These are phyloP conservation scores for Carcina quercana DNA, from an alignment of 2,888 invertebrate genomes.

Conservation along the genomic window DNA sequence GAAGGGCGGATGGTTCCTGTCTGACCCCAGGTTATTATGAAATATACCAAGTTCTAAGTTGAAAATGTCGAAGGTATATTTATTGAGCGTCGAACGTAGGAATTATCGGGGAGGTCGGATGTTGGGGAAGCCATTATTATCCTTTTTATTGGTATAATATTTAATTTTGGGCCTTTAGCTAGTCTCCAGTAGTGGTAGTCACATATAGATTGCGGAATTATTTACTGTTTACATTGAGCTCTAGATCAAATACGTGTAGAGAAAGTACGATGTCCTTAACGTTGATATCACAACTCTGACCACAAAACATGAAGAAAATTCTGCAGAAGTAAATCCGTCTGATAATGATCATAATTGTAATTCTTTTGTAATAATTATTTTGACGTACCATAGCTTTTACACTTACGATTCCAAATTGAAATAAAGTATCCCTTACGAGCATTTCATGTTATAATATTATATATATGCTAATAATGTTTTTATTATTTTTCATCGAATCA, in stretches of 20 bases:
- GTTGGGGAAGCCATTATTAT: constrained; percentile 65
- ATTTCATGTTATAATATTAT: too few species aligned
- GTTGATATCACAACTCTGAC: neutral
- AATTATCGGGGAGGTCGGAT: constrained; percentile 66
- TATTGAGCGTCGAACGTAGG: constrained; percentile 54
- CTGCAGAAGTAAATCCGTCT: too few species aligned
- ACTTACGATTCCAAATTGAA: too few species aligned
- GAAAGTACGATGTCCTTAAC: too few species aligned
- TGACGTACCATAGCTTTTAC: too few species aligned
- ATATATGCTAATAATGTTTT: too few species aligned
- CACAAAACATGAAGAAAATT: too few species aligned
- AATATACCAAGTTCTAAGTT: constrained; percentile 63
- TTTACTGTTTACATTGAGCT: constrained; percentile 26
- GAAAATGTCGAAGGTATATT: constrained; percentile 71
- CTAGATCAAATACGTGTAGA: constrained; percentile 1
- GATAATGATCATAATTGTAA: too few species aligned
- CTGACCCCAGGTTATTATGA: constrained; percentile 65
- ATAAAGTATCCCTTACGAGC: too few species aligned
- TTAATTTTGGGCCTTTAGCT: constrained; percentile 67
- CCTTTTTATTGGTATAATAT: constrained; percentile 74
- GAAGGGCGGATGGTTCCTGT: constrained; percentile 62
- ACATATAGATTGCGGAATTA: constrained; percentile 67
- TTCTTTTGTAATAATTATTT: too few species aligned
- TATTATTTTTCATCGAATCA: too few species aligned
- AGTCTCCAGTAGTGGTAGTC: constrained; percentile 37